phyloP scores from a whole-genome alignment of 2,113 vertebrate genomes.

The Leptocoma aspasia region DNA sequence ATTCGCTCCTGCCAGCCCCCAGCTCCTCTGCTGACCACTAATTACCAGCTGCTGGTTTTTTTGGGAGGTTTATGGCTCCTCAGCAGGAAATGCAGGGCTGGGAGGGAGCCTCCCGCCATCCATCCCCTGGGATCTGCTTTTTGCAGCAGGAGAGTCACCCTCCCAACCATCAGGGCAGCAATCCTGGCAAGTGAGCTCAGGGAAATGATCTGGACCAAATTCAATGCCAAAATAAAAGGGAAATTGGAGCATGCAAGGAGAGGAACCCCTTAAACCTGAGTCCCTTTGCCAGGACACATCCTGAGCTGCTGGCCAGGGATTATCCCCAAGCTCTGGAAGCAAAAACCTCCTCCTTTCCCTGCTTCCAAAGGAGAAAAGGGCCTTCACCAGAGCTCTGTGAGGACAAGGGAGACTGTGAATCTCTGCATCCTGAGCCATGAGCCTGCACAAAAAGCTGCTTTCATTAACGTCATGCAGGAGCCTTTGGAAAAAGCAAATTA shows the following conservation, averaged over 20 bases:
- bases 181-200: neutral
- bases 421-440: neutral
- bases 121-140: neutral
- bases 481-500: neutral
- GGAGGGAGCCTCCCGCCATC: neutral
- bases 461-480: neutral
- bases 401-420: fast-evolving
- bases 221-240: neutral
- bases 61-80: neutral
- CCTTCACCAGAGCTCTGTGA: neutral
- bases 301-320: neutral
- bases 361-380: neutral
- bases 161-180: fast-evolving
- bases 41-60: neutral
- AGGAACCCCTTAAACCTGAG: neutral
- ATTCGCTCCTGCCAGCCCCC: neutral
- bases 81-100: neutral
- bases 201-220: neutral
- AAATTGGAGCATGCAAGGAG: fast-evolving
- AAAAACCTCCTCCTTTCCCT: neutral
- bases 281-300: neutral
- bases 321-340: neutral
- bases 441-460: neutral
- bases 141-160: fast-evolving
- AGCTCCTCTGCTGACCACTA: neutral